These are phyloP conservation scores for Limnephilus rhombicus DNA, from an alignment of 2,888 invertebrate genomes.

Conservation along the genomic window DNA sequence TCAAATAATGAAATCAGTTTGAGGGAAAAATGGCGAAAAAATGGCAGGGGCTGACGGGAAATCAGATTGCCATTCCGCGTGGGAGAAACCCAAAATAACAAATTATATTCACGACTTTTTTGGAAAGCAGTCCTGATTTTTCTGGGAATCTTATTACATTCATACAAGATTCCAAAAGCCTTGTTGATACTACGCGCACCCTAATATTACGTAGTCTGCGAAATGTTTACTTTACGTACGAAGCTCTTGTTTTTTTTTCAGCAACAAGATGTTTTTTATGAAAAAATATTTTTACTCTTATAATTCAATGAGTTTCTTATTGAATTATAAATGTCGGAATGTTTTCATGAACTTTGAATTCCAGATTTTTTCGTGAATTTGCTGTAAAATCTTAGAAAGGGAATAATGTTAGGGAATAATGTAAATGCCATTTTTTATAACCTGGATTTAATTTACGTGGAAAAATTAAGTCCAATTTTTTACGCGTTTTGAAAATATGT, in stretches of 20 bases:
- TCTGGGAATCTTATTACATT: not conserved
- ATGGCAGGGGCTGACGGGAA: not conserved
- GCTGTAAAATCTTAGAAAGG: not conserved
- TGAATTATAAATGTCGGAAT: not conserved
- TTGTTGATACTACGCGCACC: not conserved
- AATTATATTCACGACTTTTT: not conserved
- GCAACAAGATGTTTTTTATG: not conserved
- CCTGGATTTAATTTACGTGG: not conserved
- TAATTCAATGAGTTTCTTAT: not conserved
- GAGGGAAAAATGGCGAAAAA: slow-evolving; percentile 12
- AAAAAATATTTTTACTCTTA: not conserved
- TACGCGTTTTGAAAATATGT: not conserved
- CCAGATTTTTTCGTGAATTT: not conserved
- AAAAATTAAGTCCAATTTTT: not conserved
- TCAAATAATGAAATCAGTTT: not conserved
- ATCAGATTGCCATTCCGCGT: not conserved
- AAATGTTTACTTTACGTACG: not conserved
- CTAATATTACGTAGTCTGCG: not conserved
- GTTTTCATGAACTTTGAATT: not conserved
- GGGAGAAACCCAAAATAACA: not conserved
- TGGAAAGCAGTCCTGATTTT: not conserved
- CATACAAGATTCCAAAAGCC: not conserved
- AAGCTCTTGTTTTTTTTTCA: not conserved
- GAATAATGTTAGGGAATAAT: not conserved
- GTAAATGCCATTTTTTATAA: not conserved